Evolutionary conservation across 2,797 vertebrate genomes (phyloP), one percentile per base, ranked within the genome.

Genomic region (Harpagifer antarcticus): DNA sequence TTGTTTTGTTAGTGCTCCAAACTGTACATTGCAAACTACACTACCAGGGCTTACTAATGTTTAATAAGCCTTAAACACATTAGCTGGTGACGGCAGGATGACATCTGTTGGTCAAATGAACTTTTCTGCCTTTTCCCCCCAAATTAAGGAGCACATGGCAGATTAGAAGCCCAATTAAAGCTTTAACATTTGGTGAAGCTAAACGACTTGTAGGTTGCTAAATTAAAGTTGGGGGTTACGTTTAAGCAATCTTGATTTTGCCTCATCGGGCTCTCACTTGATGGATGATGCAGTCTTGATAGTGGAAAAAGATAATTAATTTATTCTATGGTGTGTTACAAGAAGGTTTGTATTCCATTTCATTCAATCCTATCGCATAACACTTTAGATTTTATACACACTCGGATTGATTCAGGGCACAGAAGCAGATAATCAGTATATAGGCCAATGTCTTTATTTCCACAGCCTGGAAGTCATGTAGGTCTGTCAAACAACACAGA

Each of bases 371-470:
- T 43, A 49, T 67, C 19, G 4, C 40, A 17, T 44, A 23, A 19
- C 37, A 52, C 14, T 13, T 27, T 10, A 23, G 3, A 69, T 44
- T 47, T 40, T 48, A n/a, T 10, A 65, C 9, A 70, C 55, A 47
- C 31, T 62, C 31, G 44, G 31, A 75, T 10, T 56, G 12, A 82
- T 49, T 74, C n/a, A 84, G 58, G 44, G 65, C 50, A 77, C 59
- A 77, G n/a, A 37, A 70, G 63, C 47, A 76, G 67, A 56, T 44
- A 9, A 5, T 56, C 42, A 68, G 68, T 70, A 56, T 63, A 70
- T 63, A 79, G 78, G 85, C 83, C 68, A 48, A 43, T 62, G 45
- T 87, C 58, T 93, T 92, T 92, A 92, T 93, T 93, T 83, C 75
- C 64, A 87, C 79, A 86, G 82, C 82, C 84, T 79, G 74, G 65